These are phyloP conservation scores for Eulemur albifrons DNA, from an alignment of 2,797 vertebrate genomes.

Conservation along the genomic window DNA sequence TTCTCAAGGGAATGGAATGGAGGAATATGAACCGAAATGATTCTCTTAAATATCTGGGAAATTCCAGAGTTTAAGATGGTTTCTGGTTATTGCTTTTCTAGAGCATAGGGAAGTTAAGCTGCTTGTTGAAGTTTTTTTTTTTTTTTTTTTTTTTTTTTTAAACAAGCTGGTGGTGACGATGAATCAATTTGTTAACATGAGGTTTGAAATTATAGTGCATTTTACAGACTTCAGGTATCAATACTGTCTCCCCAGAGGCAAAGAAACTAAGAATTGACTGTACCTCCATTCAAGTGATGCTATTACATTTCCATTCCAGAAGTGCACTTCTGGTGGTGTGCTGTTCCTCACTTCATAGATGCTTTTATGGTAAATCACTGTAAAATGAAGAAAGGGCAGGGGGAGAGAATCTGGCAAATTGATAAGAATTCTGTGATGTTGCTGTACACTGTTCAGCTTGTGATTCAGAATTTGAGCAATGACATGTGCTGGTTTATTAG, in stretches of 20 bases:
- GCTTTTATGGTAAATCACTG: neutral
- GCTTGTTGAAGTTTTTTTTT: neutral
- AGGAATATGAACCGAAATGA: neutral
- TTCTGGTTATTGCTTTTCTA: neutral
- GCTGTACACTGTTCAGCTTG: neutral
- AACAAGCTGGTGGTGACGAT: neutral
- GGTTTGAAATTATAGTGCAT: constrained; percentile 11
- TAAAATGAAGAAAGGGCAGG: neutral
- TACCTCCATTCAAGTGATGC: neutral
- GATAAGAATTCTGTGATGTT: neutral
- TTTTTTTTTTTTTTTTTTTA: neutral
- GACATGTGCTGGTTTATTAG: neutral
- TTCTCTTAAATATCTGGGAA: neutral
- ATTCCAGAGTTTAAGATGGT: neutral
- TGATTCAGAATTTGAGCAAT: neutral
- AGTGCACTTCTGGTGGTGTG: neutral
- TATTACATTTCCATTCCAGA: neutral
- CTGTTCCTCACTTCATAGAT: neutral
- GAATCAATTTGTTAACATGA: neutral
- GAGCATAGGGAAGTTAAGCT: neutral
- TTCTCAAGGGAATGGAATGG: neutral
- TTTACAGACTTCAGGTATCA: neutral
- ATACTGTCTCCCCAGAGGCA: neutral
- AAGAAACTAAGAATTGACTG: neutral
- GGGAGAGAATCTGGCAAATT: neutral